Evolutionary conservation across 2,113 vertebrate genomes (phyloP).

Genomic region (Embiotoca jacksoni): DNA sequence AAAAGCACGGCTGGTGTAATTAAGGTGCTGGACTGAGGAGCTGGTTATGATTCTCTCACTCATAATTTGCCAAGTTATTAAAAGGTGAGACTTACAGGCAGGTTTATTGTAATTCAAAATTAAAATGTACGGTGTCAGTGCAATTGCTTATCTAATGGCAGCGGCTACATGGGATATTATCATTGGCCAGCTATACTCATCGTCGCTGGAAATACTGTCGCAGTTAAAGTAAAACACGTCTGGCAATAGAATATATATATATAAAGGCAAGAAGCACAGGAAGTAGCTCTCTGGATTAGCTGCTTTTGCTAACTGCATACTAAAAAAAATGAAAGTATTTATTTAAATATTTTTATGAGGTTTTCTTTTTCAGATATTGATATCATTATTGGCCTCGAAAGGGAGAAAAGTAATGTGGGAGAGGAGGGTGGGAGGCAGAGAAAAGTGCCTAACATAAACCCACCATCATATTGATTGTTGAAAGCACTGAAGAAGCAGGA

Average conservation of each 20-base stretch:
- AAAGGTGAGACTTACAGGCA: conserved; percentile 61
- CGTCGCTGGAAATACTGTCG: too few relatives aligned
- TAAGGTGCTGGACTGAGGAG: conserved; percentile 52
- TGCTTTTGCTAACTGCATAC: background rate
- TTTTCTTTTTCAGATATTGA: too few relatives aligned
- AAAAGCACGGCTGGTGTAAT: conserved; percentile 58
- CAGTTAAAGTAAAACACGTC: too few relatives aligned
- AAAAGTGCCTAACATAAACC: too few relatives aligned
- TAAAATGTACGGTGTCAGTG: conserved; percentile 56
- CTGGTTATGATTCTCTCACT: conserved; percentile 58
- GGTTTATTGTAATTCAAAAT: conserved; percentile 63
- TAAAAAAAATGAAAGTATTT: too few relatives aligned
- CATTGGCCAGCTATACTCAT: background rate
- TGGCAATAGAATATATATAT: too few relatives aligned
- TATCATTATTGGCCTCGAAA: too few relatives aligned
- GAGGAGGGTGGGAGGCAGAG: background rate
- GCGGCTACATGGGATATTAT: conserved; percentile 29
- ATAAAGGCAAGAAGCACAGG: too few relatives aligned
- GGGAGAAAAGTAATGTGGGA: background rate
- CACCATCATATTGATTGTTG: too few relatives aligned
- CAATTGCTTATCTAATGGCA: conserved; percentile 39
- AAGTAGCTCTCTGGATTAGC: background rate
- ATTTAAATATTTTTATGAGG: too few relatives aligned
- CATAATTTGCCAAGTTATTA: conserved; percentile 72
- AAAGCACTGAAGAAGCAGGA: too few relatives aligned